Conservation (phyloP, 2,888 invertebrate genomes). For the Tribolium freemani region DNA sequence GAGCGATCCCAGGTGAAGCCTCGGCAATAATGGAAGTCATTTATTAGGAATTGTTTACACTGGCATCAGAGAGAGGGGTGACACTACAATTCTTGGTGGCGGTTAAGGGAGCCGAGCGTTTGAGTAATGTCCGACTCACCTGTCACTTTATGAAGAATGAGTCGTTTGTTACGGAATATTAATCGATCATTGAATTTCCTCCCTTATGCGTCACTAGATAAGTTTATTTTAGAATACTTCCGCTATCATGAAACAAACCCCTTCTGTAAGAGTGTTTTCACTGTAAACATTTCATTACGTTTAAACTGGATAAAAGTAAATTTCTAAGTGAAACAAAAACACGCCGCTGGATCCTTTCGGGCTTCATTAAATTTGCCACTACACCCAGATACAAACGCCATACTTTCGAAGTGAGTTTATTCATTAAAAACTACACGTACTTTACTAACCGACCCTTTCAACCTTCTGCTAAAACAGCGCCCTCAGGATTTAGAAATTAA, state of each 20-base stretch:
- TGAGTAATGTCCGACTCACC: constrained; percentile 46
- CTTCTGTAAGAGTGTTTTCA: constrained; percentile 44
- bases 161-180: constrained; percentile 44
- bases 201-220: constrained; percentile 41
- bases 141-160: constrained; percentile 45
- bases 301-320: constrained; percentile 46
- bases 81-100: constrained; percentile 42
- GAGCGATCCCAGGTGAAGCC: constrained; percentile 57
- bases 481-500: not conserved
- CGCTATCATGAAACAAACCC: constrained; percentile 43
- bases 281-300: constrained; percentile 45
- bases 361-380: constrained; percentile 36
- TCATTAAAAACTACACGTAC: constrained; percentile 14
- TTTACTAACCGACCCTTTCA: constrained; percentile 7
- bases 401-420: not conserved
- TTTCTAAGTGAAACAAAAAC: constrained; percentile 47
- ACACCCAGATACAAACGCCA: not conserved
- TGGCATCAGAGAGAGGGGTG: constrained; percentile 34
- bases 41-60: constrained; percentile 56
- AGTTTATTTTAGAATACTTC: constrained; percentile 46
- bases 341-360: constrained; percentile 22
- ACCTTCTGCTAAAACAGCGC: not conserved
- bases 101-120: constrained; percentile 40
- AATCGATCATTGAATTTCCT: constrained; percentile 47
- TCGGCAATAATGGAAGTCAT: constrained; percentile 57